Conservation (phyloP, 1,140 invertebrate species). For the Neodiprion fabricii region DNA sequence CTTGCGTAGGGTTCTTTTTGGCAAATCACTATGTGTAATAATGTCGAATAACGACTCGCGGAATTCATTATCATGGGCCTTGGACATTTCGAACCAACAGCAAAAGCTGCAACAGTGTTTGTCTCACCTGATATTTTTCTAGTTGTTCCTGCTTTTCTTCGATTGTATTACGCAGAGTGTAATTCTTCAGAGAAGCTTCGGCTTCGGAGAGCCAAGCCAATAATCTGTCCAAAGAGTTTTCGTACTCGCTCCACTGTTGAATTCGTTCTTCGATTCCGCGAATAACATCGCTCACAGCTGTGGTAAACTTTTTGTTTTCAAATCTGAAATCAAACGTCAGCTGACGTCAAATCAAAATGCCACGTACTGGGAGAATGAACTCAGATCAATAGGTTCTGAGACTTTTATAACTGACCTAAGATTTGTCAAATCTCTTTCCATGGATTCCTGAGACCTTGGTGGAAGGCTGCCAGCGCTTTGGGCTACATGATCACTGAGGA, state of each 20-base stretch:
- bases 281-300: conserved; percentile 76
- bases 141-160: conserved; percentile 92
- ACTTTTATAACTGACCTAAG: conserved; percentile 62
- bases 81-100: conserved; percentile 3
- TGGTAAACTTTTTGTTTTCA: conserved; percentile 84
- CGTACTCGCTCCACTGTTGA: conserved; percentile 91
- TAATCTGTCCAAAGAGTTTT: conserved; percentile 82
- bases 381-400: background rate
- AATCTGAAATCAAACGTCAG: conserved; percentile 53
- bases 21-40: too few species aligned
- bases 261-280: conserved; percentile 83
- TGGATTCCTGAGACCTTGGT: conserved; percentile 77
- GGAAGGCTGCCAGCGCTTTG: conserved; percentile 72
- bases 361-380: conserved; percentile 9
- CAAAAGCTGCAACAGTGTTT: background rate
- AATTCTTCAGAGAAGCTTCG: conserved; percentile 88
- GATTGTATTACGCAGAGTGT: conserved; percentile 80
- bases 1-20: too few species aligned
- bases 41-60: too few species aligned
- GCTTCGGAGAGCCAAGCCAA: conserved; percentile 85
- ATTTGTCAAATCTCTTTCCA: conserved; percentile 80
- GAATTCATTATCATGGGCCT: too few species aligned
- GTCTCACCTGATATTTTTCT: conserved; percentile 85
- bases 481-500: conserved; percentile 72
- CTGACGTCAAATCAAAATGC: background rate